Evolutionary conservation across 2,113 vertebrate genomes (phyloP).

Genomic region (Sylvicapra grimmia): DNA sequence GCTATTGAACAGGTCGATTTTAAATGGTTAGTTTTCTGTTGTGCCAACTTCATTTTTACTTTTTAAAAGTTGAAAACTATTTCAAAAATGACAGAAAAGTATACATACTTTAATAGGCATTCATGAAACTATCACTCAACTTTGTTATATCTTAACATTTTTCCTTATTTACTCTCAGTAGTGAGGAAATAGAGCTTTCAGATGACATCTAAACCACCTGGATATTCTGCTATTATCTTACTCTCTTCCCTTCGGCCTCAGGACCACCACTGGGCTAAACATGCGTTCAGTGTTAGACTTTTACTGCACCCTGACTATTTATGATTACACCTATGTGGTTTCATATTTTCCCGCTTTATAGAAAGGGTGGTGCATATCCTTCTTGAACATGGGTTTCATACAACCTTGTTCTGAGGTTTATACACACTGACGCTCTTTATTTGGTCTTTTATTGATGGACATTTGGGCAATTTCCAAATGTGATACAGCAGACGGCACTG

Average conservation of each 20-base stretch:
- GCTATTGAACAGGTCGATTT: background rate
- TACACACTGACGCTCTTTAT: background rate
- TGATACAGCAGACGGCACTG: background rate
- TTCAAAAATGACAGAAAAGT: background rate
- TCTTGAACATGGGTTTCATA: background rate
- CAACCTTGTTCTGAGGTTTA: background rate
- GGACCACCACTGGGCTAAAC: background rate
- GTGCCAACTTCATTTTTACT: background rate
- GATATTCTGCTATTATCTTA: background rate
- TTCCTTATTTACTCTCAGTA: background rate
- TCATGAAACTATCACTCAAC: background rate
- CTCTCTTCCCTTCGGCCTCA: background rate
- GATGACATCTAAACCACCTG: background rate
- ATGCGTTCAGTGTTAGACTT: background rate
- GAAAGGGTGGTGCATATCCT: background rate
- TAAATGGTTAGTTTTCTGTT: background rate
- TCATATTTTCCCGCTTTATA: background rate
- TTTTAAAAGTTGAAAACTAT: background rate
- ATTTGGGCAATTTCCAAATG: background rate
- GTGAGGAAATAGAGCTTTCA: background rate
- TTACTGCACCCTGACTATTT: fast-evolving
- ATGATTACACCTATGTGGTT: background rate
- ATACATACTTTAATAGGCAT: background rate
- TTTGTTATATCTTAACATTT: background rate
- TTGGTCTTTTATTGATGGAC: background rate